Evolutionary conservation across 2,113 vertebrate species (phyloP), one percentile per base, ranked within the genome.

Genomic region (Connochaetes taurinus): DNA sequence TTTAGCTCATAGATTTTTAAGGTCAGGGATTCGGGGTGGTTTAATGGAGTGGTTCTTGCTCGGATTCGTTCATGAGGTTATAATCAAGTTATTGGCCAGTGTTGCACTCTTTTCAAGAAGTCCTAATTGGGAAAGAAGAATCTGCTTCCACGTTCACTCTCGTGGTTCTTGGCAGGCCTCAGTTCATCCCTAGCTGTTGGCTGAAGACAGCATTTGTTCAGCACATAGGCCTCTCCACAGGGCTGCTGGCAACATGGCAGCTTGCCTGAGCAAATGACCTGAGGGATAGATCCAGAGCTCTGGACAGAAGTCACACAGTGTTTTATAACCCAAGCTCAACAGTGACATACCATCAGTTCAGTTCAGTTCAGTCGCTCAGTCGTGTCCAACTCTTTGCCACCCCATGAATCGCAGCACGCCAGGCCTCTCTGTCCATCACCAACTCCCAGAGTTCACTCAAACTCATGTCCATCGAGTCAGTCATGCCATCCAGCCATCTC

Each of bases 331-430:
- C 27, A 40, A 50, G 12, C 31, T 53, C 58, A 81, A 71, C 57
- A 80, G 33, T 21, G 52, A 33, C 27, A 86, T 81, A 29, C 50
- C 13, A 13, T 87, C 60, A 62, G 29, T 33, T 62, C 60, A 62
- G 60, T 16, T 62, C 60, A 62, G 29, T 33, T 33, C 29, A 7
- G 6, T 62, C 0, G 3, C 60, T 62, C 60, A 62, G 60, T 62
- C 1, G 0, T 62, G 29, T 33, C 29, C 1, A 1, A 62, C 60
- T 62, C 13, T 31, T 62, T 62, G 58, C 2, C 0, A 60, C 12
- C 12, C 58, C 27, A 29, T 60, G 58, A 60, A 29, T 13, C 5
- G 5, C 27, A 60, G 58, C 58, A 14, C 12, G 0, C 58, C 58
- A 60, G 58, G 27, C 58, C 27, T 60, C 58, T 5, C 58, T 60